These are phyloP conservation scores for Lamellibrachia luymesi DNA, from an alignment of 1,140 invertebrate species.

Conservation along the genomic window DNA sequence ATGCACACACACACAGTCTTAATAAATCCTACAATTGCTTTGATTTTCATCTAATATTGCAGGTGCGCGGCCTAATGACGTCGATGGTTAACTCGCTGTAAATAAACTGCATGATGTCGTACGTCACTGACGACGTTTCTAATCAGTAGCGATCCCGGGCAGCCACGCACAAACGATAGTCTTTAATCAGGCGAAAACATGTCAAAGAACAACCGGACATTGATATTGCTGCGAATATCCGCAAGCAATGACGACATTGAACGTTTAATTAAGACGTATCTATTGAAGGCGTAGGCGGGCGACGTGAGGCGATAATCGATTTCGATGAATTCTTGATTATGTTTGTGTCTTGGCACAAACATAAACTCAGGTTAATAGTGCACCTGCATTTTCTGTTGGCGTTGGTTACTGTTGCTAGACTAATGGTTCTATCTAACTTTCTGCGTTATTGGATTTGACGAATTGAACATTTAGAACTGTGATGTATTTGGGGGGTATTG, in stretches of 20 bases:
- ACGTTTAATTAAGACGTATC: neutral
- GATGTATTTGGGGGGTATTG: too few relatives aligned
- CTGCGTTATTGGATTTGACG: neutral
- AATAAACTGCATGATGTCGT: neutral
- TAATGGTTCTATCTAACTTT: neutral
- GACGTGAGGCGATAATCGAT: neutral
- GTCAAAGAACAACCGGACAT: neutral
- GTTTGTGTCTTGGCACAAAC: neutral
- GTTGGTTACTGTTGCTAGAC: neutral
- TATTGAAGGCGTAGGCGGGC: neutral
- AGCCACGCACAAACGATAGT: neutral
- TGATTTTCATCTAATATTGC: neutral
- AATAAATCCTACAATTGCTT: neutral
- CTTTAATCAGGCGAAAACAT: neutral
- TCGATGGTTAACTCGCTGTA: neutral
- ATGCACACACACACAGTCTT: neutral
- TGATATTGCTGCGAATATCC: neutral
- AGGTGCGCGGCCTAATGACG: neutral
- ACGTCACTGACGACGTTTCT: too few relatives aligned
- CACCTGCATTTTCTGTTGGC: neutral
- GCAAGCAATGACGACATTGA: neutral
- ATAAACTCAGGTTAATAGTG: neutral
- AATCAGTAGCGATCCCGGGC: neutral
- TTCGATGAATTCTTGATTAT: neutral
- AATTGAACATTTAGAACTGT: neutral